Evolutionary conservation across 2,888 invertebrate species (phyloP), one percentile per base, ranked within the genome.

Genomic region (Steinernema hermaphroditum): DNA sequence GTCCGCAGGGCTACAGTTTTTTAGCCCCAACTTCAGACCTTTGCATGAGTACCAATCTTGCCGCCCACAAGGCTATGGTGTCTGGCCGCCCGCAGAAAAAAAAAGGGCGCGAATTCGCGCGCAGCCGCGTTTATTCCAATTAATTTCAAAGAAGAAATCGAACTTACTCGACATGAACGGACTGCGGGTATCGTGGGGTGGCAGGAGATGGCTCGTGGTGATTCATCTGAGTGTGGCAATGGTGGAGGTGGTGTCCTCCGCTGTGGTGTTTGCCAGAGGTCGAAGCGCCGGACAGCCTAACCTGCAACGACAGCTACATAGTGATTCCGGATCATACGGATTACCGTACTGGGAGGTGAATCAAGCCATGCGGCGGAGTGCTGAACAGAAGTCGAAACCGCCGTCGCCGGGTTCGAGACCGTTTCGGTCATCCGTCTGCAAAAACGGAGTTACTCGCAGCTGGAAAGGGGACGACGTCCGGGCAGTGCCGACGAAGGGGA

Each of bases 371-470:
- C 54, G 24, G 27, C 54, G 27, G 54, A 54, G 19, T 54, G 54
- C 27, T 2, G 24, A 16, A 27, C 54, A 16, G 54, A 54, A 54
- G 54, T 8, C 6, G 54, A 27, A 24, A 54, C 54, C 27, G 54
- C 27, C 2, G 54, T 22, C 54, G 22, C 6, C 6, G 54, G 27
- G 16, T 54, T 54, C 54, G 54, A 27, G 54, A 54, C 54, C 22
- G 54, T 54, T 54, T 54, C 54, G 54, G 54, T 54, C 54, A 54
- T 54, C 54, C n/a, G 27, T 2, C 54, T 54, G 54, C 22, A 27
- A n/a, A 19, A 49, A 41, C n/a, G n/a, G n/a, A n/a, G n/a, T n/a
- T n/a, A n/a, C n/a, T n/a, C n/a, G n/a, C n/a, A n/a, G n/a, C n/a
- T n/a, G n/a, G n/a, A n/a, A n/a, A n/a, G n/a, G n/a, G n/a, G n/a